Percentiles rank a stretch among this genome's conserved stretches.
Conservation (phyloP, 35 echinoderm and acorn worm genomes). For the Lytechinus pictus region DNA sequence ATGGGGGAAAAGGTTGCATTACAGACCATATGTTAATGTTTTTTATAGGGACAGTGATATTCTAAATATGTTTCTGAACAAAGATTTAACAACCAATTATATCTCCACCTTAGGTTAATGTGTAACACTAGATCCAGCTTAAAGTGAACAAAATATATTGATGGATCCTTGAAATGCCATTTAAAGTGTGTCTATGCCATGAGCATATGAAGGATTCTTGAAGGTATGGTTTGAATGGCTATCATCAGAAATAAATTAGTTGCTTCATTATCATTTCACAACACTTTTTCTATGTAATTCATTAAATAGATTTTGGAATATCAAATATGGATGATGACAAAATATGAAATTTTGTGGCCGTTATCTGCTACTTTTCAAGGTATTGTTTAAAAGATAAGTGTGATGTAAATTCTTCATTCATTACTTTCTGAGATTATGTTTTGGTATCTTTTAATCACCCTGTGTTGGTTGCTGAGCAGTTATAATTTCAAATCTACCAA, state of each 20-base stretch:
- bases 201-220: not conserved
- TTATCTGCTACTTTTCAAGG: no score
- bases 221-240: not conserved
- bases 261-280: not conserved
- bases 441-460: no score
- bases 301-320: not conserved
- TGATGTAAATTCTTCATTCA: no score
- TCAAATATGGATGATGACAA: no score
- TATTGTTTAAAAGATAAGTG: no score
- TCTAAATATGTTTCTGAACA: not conserved
- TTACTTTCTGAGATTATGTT: no score
- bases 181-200: not conserved
- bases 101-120: not conserved
- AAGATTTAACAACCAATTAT: no score
- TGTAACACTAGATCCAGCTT: not conserved
- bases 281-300: not conserved
- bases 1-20: not conserved
- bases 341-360: no score
- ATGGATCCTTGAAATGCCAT: not conserved
- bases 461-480: no score
- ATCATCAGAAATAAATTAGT: not conserved
- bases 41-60: not conserved
- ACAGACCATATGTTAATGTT: not conserved
- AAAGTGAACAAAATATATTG: not conserved
- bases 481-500: no score